These are phyloP conservation scores for Platygyra sinensis DNA, from an alignment of 64 coral and sea anemone species.

Conservation along the genomic window DNA sequence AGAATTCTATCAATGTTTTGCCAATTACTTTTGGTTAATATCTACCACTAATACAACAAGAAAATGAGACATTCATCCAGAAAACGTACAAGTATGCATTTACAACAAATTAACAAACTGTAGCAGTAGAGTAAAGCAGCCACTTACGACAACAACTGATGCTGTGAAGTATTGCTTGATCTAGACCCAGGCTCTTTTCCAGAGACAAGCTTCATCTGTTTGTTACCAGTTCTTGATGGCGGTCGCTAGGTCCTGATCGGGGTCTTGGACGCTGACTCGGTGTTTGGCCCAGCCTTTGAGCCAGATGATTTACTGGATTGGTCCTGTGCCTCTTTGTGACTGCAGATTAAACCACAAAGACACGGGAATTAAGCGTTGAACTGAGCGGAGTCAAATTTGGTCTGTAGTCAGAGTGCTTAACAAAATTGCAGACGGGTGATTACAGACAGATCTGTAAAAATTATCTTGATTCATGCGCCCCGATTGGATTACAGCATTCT, in stretches of 20 bases:
- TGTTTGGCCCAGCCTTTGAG: slow-evolving; percentile 41
- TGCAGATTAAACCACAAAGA: background rate
- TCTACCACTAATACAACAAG: background rate
- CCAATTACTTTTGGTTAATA: background rate
- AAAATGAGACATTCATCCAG: background rate
- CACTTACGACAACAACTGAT: slow-evolving; percentile 90
- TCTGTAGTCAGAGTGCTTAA: no score
- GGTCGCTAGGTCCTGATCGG: slow-evolving; percentile 50
- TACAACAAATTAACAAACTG: background rate
- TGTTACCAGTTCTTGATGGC: slow-evolving; percentile 53
- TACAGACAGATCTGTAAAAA: no score
- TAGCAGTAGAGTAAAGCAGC: background rate
- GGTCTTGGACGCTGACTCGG: slow-evolving; percentile 65
- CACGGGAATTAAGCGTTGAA: background rate
- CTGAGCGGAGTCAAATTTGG: no score
- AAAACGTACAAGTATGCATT: background rate
- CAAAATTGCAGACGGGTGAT: no score
- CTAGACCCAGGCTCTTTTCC: slow-evolving; percentile 88
- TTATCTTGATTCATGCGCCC: no score
- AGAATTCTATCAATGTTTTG: no score
- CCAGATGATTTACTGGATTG: slow-evolving; percentile 63
- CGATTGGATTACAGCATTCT: no score
- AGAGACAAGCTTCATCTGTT: slow-evolving; percentile 57
- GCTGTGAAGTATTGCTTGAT: slow-evolving; percentile 92
- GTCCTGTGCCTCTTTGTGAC: slow-evolving; percentile 85